phyloP scores from a whole-genome alignment of 2,113 vertebrate genomes.

The Mellivora capensis region DNA sequence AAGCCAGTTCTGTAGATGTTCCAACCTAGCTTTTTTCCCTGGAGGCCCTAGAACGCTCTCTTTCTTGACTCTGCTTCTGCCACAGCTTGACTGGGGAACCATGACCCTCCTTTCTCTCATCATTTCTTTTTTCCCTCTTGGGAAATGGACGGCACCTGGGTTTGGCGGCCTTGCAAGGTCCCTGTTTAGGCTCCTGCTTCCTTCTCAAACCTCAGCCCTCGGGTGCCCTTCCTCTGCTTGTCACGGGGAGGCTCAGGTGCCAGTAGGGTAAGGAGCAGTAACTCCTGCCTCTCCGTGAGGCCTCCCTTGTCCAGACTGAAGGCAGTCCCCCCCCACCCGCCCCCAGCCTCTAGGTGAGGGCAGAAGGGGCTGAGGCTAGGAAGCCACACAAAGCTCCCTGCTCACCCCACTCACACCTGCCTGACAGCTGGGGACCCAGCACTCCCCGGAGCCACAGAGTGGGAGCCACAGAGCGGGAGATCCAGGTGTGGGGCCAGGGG shows the following conservation, averaged over 20 bases:
- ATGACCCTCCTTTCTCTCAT: not conserved
- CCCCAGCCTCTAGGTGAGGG: not conserved
- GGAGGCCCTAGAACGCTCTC: no score
- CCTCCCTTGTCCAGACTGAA: accelerated
- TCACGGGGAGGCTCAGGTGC: accelerated
- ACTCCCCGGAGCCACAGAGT: not conserved
- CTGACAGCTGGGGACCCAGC: not conserved
- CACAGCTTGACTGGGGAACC: not conserved
- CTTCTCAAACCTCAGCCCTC: not conserved
- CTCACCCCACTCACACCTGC: not conserved
- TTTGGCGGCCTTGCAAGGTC: not conserved
- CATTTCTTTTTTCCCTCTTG: not conserved
- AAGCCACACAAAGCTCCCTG: not conserved
- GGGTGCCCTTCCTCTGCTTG: not conserved
- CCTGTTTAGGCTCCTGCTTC: not conserved
- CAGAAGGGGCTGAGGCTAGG: not conserved
- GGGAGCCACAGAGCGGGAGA: no score
- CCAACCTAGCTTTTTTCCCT: not conserved
- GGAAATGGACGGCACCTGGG: not conserved
- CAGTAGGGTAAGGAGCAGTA: accelerated
- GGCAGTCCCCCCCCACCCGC: accelerated
- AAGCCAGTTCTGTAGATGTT: not conserved
- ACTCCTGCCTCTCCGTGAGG: not conserved
- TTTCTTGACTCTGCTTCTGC: not conserved
- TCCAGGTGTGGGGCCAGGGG: accelerated